Conservation (phyloP, 2,113 vertebrate species). For the Oreotragus oreotragus region DNA sequence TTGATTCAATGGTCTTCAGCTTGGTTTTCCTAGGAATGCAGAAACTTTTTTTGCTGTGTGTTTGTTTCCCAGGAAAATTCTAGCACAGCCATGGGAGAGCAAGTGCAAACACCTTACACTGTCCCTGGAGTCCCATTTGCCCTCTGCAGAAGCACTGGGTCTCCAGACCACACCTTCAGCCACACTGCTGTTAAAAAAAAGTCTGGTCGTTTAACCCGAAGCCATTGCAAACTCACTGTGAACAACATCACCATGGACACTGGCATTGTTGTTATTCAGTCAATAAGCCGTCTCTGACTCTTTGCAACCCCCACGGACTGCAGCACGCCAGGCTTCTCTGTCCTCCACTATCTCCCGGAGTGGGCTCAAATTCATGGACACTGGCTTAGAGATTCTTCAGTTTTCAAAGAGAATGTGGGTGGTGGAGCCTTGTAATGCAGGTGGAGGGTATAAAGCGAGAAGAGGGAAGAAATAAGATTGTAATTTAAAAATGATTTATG, state of each 20-base stretch:
- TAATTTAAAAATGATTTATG: constrained; percentile 34
- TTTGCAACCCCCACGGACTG: not conserved
- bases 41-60: not conserved
- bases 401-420: not conserved
- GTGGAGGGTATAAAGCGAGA: not conserved
- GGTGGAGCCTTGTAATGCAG: not conserved
- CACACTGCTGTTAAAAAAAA: not conserved
- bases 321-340: not conserved
- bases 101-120: not conserved
- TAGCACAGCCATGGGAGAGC: not conserved
- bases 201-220: not conserved
- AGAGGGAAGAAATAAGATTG: not conserved
- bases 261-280: not conserved
- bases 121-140: not conserved
- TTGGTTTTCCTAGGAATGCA: not conserved
- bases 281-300: not conserved
- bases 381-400: not conserved
- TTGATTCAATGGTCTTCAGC: not conserved
- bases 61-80: constrained; percentile 16
- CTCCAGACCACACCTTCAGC: constrained; percentile 1
- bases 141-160: not conserved
- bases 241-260: not conserved
- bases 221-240: not conserved
- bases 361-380: not conserved
- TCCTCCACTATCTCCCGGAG: not conserved